Percentiles rank a stretch among this genome's conserved stretches.
phyloP scores from a whole-genome alignment of 2,113 vertebrate species.

The Mustela lutreola region DNA sequence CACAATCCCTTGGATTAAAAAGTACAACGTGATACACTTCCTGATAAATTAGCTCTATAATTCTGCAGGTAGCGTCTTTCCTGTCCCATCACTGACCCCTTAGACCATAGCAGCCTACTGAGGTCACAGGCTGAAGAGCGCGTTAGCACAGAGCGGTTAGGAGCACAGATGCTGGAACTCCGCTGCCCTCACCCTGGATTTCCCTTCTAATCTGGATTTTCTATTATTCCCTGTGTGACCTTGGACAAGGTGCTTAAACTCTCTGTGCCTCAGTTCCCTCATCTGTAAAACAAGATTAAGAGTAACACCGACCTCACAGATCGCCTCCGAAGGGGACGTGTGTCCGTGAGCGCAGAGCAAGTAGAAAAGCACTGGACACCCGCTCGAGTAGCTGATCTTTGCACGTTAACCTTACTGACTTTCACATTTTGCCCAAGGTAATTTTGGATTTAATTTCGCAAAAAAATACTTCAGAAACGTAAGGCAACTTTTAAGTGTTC shows the following conservation, averaged over 20 bases:
- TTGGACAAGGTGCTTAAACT: background rate
- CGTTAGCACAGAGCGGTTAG: no score
- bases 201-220: background rate
- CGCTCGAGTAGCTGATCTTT: background rate
- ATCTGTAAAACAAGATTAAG: background rate
- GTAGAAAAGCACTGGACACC: rapidly evolving
- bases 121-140: background rate
- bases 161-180: background rate
- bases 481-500: background rate
- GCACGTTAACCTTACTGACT: background rate
- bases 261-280: background rate
- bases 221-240: background rate
- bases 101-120: background rate
- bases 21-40: background rate
- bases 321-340: background rate
- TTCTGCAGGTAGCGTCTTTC: background rate
- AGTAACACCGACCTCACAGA: background rate
- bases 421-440: background rate
- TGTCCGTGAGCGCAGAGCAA: background rate
- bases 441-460: background rate
- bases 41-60: background rate
- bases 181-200: background rate
- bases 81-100: background rate
- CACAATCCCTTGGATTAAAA: background rate
- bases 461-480: background rate